These are phyloP conservation scores for Ptiloglossa arizonensis DNA, from an alignment of 1,140 invertebrate genomes.

Conservation along the genomic window DNA sequence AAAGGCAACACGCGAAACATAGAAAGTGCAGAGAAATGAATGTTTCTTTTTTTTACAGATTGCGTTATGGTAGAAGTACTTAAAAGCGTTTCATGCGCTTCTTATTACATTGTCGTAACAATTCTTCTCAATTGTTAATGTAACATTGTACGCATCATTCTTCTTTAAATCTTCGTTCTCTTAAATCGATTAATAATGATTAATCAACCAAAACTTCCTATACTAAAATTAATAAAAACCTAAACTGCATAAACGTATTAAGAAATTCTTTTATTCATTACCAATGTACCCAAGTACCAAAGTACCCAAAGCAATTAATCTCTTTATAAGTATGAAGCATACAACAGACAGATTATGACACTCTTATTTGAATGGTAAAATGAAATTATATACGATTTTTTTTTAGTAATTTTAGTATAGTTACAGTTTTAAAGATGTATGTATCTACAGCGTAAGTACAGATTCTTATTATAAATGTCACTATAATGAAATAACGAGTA, in stretches of 20 bases:
- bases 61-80: neutral
- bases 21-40: neutral
- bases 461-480: constrained; percentile 27
- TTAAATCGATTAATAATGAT: neutral
- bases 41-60: neutral
- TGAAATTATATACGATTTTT: constrained; percentile 10
- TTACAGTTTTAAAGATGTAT: constrained; percentile 37
- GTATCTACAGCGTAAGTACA: constrained; percentile 39
- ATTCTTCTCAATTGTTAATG: neutral
- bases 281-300: neutral
- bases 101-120: neutral
- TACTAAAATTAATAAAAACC: constrained; percentile 1
- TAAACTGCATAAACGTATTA: neutral
- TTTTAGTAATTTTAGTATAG: constrained; percentile 45
- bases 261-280: neutral
- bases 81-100: neutral
- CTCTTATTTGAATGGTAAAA: constrained; percentile 35
- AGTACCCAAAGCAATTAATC: neutral
- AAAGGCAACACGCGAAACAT: constrained; percentile 40
- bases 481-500: constrained; percentile 57
- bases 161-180: neutral
- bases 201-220: constrained; percentile 12
- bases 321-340: constrained; percentile 9
- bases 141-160: neutral
- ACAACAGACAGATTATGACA: constrained; percentile 38